A percentile compares a stretch with the other conserved stretches of the same genome.
These are phyloP conservation scores for Sminthurides aquaticus DNA, from an alignment of 2,888 invertebrate species.

Conservation along the genomic window DNA sequence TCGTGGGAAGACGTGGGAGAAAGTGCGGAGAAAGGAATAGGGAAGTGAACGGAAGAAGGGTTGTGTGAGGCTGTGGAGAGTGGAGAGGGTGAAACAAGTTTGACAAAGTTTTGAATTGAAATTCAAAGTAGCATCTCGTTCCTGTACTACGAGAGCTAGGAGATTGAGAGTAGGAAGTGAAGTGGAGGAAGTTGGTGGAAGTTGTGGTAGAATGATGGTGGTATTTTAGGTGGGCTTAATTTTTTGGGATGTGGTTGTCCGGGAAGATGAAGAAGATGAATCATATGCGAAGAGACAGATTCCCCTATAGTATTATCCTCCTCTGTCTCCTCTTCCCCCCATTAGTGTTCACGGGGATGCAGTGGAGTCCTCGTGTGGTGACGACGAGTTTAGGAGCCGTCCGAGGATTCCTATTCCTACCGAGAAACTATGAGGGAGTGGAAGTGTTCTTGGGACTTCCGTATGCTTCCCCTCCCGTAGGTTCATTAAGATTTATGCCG, in stretches of 20 bases:
- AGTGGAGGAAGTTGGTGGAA: background rate
- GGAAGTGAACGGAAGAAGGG: background rate
- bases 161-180: no score
- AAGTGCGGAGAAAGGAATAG: background rate
- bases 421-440: conserved; percentile 38
- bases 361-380: conserved; percentile 40
- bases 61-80: background rate
- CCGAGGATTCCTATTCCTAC: conserved; percentile 36
- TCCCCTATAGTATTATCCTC: background rate
- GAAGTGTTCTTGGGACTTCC: conserved; percentile 55
- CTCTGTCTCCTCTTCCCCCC: conserved; percentile 9
- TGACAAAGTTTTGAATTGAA: background rate
- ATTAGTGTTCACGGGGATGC: conserved; percentile 16
- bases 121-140: background rate
- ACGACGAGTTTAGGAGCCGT: conserved; percentile 35
- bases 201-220: background rate
- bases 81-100: background rate
- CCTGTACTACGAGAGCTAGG: no score
- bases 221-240: background rate
- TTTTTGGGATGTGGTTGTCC: background rate
- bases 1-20: background rate
- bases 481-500: conserved; percentile 87
- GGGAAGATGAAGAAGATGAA: background rate
- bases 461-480: conserved; percentile 85
- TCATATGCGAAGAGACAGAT: background rate